Evolutionary conservation across 2,113 vertebrate species (phyloP).

Genomic region (Elachura formosa): DNA sequence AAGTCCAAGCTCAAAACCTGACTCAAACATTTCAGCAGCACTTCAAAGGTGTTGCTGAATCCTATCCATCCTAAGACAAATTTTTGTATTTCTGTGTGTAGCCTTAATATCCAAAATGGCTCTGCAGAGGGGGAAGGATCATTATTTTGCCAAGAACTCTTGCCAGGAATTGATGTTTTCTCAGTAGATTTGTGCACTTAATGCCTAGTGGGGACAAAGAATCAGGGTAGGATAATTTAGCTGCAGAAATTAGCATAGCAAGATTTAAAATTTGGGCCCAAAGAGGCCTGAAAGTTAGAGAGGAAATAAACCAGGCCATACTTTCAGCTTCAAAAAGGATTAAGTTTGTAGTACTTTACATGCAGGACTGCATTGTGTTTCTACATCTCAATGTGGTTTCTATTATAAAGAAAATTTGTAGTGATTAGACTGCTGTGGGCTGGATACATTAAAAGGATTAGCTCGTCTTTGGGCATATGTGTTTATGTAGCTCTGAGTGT

Average conservation of each 20-base stretch:
- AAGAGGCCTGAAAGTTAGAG: not conserved
- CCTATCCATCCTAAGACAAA: not conserved
- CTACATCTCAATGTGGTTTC: not conserved
- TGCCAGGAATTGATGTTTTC: not conserved
- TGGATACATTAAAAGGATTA: slow-evolving; percentile 29
- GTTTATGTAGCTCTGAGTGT: not conserved
- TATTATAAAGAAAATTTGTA: not conserved
- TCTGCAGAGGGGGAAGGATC: not conserved
- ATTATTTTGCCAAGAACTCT: not conserved
- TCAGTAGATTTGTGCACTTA: not conserved
- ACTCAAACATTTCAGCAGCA: not conserved
- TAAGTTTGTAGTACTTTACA: not conserved
- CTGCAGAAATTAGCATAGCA: not conserved
- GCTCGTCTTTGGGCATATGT: slow-evolving; percentile 11
- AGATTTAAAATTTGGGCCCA: not conserved
- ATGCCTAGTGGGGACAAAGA: not conserved
- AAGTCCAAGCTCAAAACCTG: not conserved
- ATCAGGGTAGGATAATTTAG: not conserved
- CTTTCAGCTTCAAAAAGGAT: not conserved
- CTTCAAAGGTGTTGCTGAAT: not conserved
- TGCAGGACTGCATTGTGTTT: not conserved
- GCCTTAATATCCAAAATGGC: not conserved
- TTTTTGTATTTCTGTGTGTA: not conserved
- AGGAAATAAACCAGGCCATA: not conserved
- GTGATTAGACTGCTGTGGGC: not conserved